A percentile compares a stretch with the other conserved stretches of the same genome.
Evolutionary conservation across 1,140 invertebrate species (phyloP).

Genomic region (Panagrolaimus sp.): DNA sequence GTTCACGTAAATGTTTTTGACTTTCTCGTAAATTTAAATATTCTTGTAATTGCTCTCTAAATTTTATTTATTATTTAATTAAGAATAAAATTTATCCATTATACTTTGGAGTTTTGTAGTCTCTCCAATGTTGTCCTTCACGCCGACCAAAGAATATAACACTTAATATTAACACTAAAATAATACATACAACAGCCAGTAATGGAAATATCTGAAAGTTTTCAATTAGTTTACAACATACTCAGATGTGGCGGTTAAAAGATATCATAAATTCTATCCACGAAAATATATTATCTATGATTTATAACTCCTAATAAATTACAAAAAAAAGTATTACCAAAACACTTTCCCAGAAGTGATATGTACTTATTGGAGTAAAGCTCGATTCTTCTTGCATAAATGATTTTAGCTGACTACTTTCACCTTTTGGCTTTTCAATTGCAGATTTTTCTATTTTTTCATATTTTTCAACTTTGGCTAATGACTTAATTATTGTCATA

Average conservation of each 20-base stretch:
- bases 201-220: slow-evolving; percentile 42
- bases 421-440: not conserved
- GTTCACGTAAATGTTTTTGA: slow-evolving; percentile 42
- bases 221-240: not conserved
- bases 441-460: not conserved
- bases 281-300: too few species aligned
- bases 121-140: slow-evolving; percentile 50
- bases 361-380: slow-evolving; percentile 10
- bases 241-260: too few species aligned
- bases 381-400: slow-evolving; percentile 13
- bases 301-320: not conserved
- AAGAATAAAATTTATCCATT: not conserved
- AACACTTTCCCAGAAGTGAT: slow-evolving; percentile 41
- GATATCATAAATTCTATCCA: too few species aligned
- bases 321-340: slow-evolving; percentile 27
- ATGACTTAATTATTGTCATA: slow-evolving; percentile 36
- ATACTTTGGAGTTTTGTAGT: slow-evolving; percentile 51
- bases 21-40: slow-evolving; percentile 30
- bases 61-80: slow-evolving; percentile 17
- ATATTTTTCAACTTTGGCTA: slow-evolving; percentile 1
- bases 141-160: slow-evolving; percentile 47
- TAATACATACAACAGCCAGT: slow-evolving; percentile 36
- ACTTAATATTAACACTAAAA: slow-evolving; percentile 37
- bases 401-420: slow-evolving; percentile 4
- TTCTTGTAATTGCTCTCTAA: slow-evolving; percentile 34